phyloP scores from a whole-genome alignment of 2,888 invertebrate species.

The Caenorhabditis zanzibari region DNA sequence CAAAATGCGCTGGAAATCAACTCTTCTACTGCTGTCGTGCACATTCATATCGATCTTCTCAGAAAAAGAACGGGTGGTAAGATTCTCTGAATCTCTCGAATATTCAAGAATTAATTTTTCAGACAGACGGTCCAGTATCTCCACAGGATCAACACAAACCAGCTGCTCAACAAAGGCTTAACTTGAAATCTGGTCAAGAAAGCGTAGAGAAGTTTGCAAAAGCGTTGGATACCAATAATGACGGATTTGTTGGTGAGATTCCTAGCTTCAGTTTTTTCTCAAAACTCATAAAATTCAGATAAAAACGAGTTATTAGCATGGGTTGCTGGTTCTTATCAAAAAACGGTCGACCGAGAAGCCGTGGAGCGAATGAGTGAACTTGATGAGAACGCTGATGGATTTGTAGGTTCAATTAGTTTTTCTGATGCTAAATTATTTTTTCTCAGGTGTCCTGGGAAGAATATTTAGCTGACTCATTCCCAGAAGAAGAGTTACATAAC shows the following conservation, averaged over 20 bases:
- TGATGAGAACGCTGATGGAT: constrained; percentile 86
- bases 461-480: constrained; percentile 91
- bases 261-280: neutral
- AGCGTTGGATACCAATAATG: constrained; percentile 93
- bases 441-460: constrained; percentile 91
- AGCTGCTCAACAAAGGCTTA: constrained; percentile 91
- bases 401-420: constrained; percentile 56
- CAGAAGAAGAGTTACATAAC: constrained; percentile 84
- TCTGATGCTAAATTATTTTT: no score
- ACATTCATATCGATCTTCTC: constrained; percentile 32
- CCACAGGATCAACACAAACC: constrained; percentile 90
- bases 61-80: constrained; percentile 67
- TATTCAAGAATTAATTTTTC: neutral
- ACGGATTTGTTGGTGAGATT: constrained; percentile 88
- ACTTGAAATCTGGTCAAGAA: constrained; percentile 88
- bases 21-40: constrained; percentile 12
- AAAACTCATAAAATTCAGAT: constrained; percentile 52
- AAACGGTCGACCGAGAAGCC: constrained; percentile 83
- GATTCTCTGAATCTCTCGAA: neutral
- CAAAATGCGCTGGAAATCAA: constrained; percentile 19
- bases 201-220: constrained; percentile 85
- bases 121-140: constrained; percentile 59
- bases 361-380: constrained; percentile 85
- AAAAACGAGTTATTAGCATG: constrained; percentile 90
- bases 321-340: constrained; percentile 94